Evolutionary conservation across 2,113 vertebrate genomes (phyloP).

Genomic region (Cnemophilus loriae): DNA sequence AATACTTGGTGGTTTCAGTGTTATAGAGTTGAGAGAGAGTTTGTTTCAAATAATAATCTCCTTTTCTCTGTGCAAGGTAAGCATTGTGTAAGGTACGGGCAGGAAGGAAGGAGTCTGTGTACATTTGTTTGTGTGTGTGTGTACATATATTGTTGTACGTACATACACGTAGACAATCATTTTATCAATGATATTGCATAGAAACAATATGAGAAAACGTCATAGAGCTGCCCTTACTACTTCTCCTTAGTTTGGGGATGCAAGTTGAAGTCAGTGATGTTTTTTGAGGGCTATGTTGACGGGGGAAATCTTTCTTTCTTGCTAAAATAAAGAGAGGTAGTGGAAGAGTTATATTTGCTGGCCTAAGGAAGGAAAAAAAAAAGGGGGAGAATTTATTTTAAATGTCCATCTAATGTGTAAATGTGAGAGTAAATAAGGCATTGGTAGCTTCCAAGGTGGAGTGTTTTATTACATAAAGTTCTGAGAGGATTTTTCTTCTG

Average conservation of each 20-base stretch:
- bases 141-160: fast-evolving
- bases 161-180: background rate
- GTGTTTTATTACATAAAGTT: background rate
- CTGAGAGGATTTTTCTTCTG: background rate
- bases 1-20: background rate
- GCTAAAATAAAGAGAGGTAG: background rate
- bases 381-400: background rate
- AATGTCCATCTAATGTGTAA: background rate
- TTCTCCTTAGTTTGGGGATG: background rate
- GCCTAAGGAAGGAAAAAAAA: background rate
- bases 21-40: background rate
- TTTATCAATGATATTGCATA: background rate
- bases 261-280: background rate
- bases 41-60: background rate
- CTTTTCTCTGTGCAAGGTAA: background rate
- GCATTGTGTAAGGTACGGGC: background rate
- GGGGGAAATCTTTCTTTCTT: background rate
- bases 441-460: background rate
- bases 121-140: background rate
- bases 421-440: background rate
- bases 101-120: background rate
- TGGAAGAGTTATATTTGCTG: background rate
- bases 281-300: background rate
- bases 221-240: background rate
- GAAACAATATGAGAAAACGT: background rate